These are phyloP conservation scores for Drosophila putrida DNA, from an alignment of 2,888 invertebrate genomes.

Conservation along the genomic window DNA sequence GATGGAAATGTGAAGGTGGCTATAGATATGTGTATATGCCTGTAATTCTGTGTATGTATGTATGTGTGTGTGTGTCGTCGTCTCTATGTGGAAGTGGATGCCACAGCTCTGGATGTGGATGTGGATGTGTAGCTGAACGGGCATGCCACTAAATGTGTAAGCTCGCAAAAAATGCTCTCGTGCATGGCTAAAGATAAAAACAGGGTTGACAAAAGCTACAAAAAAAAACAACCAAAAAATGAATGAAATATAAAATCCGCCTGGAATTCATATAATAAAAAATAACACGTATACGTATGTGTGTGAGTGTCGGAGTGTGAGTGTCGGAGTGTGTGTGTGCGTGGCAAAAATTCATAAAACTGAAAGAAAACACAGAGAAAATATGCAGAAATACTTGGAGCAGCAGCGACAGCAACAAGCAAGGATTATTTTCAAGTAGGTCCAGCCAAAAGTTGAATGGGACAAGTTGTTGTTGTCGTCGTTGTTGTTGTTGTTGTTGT, in stretches of 20 bases:
- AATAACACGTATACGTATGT: not conserved
- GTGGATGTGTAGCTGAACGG: constrained; percentile 15
- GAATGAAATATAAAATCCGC: constrained; percentile 18
- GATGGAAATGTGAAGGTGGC: constrained; percentile 10
- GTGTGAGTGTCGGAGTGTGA: constrained; percentile 15
- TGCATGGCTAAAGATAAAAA: constrained; percentile 54
- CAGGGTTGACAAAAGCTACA: constrained; percentile 51
- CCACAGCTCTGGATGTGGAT: constrained; percentile 1
- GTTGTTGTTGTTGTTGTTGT: not conserved
- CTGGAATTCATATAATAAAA: constrained; percentile 55
- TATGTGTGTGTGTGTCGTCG: not conserved
- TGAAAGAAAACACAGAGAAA: constrained; percentile 49
- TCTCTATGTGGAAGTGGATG: not conserved
- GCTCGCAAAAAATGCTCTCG: constrained; percentile 49
- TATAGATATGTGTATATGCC: constrained; percentile 1
- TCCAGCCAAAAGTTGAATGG: constrained; percentile 20
- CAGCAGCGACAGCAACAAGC: constrained; percentile 26
- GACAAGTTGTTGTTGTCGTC: too few relatives aligned
- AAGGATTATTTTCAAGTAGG: constrained; percentile 24
- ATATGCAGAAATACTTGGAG: constrained; percentile 51
- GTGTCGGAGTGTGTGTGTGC: constrained; percentile 12
- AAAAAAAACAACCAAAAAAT: constrained; percentile 9
- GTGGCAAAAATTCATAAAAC: constrained; percentile 52
- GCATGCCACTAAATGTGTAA: constrained; percentile 48
- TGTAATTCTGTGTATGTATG: not conserved